Evolutionary conservation across 2,888 invertebrate genomes (phyloP), one percentile per base, ranked within the genome.

Genomic region (Vanessa cardui): DNA sequence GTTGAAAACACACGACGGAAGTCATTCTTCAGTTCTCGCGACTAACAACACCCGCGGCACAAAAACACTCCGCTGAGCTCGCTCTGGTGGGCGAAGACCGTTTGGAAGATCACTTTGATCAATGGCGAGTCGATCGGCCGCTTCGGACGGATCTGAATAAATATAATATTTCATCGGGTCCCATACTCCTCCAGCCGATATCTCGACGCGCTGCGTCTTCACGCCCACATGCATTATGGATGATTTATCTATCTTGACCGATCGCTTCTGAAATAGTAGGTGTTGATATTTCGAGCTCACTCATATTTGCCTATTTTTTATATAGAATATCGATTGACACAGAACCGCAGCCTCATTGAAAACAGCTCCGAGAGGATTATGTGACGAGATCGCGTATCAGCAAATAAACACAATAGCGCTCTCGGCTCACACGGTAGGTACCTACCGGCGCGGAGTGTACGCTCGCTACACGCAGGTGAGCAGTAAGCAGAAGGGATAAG

Each of bases 101-200:
- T 44, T 49, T 26, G 45, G 58, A 62, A 62, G 50, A 18, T 45
- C 59, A 31, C 52, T 58, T 66, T 62, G 58, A 62, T 66, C 62
- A 62, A 58, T 46, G 64, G 58, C 61, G 52, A 52, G 52, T 39
- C 45, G 58, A 54, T 26, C 67, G 58, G 39, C 20, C 45, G 52
- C 45, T 45, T 31, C 52, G 59, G 33, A 63, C 58, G 50, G 46
- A 50, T 63, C 60, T 63, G 46, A 63, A 63, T 60, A 63, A 59
- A 68, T 68, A 63, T 63, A 54, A 68, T 64, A 68, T 68, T 63
- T 63, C 59, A 60, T 44, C 39, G 33, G 46, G 31, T 26, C n/a
- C 44, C 18, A 15, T 39, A 50, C 33, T 39, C 56, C 58, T 15
- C 49, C 58, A 47, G 15, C 39, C 39, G 39, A 39, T 39, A 9